These are phyloP conservation scores for Lepidocolaptes lacrymiger DNA, from an alignment of 2,797 vertebrate genomes.

Conservation along the genomic window DNA sequence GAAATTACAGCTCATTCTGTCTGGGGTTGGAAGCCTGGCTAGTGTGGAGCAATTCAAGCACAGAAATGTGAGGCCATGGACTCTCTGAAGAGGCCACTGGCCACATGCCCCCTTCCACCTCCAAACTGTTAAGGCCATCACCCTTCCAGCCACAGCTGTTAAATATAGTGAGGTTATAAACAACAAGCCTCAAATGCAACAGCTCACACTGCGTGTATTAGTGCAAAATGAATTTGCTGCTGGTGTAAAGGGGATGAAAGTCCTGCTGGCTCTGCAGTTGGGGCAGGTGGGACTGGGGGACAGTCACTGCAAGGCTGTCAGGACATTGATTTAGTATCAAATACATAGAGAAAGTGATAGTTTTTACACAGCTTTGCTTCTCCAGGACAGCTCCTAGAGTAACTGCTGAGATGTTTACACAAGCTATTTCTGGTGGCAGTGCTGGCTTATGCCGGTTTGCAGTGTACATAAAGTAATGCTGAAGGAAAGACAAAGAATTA, in stretches of 20 bases:
- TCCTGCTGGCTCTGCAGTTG: not conserved
- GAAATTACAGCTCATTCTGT: not conserved
- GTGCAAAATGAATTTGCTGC: fast-evolving
- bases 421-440: not conserved
- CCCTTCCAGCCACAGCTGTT: not conserved
- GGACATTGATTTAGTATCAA: no score
- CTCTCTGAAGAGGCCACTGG: not conserved
- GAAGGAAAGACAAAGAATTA: not conserved
- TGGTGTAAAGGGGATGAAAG: not conserved
- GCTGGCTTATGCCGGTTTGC: not conserved
- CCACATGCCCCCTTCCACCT: not conserved
- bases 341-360: not conserved
- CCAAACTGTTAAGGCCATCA: not conserved
- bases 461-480: not conserved
- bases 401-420: not conserved
- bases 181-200: not conserved
- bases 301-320: fast-evolving
- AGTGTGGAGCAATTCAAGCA: not conserved
- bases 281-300: not conserved
- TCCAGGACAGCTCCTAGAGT: not conserved
- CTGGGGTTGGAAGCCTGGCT: not conserved
- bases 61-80: fast-evolving
- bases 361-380: not conserved
- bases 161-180: not conserved
- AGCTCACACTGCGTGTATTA: not conserved